A percentile compares a stretch with the other conserved stretches of the same genome.
These are phyloP conservation scores for Meganola albula DNA, from an alignment of 2,888 invertebrate genomes.

Conservation along the genomic window DNA sequence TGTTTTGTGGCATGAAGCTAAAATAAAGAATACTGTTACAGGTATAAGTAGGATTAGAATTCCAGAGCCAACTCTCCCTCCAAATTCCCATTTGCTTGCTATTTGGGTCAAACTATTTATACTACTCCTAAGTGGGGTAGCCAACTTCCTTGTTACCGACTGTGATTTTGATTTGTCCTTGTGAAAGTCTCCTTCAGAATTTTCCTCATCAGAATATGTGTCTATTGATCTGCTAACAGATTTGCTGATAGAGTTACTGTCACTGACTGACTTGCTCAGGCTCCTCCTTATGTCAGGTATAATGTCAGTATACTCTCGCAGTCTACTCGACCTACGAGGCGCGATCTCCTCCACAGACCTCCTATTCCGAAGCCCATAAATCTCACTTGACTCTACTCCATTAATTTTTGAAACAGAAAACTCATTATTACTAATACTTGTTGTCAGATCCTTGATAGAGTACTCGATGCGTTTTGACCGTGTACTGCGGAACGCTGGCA, in stretches of 20 bases:
- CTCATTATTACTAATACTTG: slow-evolving; percentile 33
- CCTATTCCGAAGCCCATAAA: slow-evolving; percentile 49
- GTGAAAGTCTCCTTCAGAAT: slow-evolving; percentile 45
- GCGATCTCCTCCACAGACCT: slow-evolving; percentile 46
- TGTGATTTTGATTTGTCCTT: slow-evolving; percentile 38
- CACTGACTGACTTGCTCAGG: slow-evolving; percentile 49
- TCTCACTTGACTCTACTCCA: slow-evolving; percentile 43
- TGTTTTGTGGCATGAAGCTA: slow-evolving; percentile 50
- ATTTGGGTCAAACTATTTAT: slow-evolving; percentile 37
- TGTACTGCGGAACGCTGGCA: slow-evolving; percentile 45
- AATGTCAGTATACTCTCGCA: slow-evolving; percentile 50
- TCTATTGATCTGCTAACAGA: slow-evolving; percentile 60
- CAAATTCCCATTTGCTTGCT: slow-evolving; percentile 59
- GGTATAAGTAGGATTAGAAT: slow-evolving; percentile 52
- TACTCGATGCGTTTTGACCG: slow-evolving; percentile 56
- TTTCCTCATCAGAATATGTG: slow-evolving; percentile 60
- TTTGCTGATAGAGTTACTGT: slow-evolving; percentile 57
- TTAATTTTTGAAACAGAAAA: slow-evolving; percentile 44
- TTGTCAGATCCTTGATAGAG: slow-evolving; percentile 48
- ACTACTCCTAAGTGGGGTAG: slow-evolving; percentile 58
- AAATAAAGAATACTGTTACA: slow-evolving; percentile 46
- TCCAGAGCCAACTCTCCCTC: slow-evolving; percentile 52
- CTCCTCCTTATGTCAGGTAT: slow-evolving; percentile 52
- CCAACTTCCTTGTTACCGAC: slow-evolving; percentile 54
- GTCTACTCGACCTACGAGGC: slow-evolving; percentile 54